phyloP scores from a whole-genome alignment of 2,797 vertebrate genomes.

The Phrynocephalus forsythii region DNA sequence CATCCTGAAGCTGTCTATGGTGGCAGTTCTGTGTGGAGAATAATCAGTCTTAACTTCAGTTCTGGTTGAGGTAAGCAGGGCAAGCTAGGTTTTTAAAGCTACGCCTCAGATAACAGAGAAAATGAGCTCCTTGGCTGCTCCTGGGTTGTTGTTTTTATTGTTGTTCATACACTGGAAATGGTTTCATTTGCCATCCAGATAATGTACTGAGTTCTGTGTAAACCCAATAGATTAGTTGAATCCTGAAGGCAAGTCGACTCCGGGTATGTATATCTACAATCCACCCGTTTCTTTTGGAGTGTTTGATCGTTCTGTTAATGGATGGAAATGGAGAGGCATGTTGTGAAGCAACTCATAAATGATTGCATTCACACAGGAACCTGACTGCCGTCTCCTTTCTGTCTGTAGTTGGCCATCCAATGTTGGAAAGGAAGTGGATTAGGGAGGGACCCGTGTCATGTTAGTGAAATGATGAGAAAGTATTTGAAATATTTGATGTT shows the following conservation, averaged over 20 bases:
- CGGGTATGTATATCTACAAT: constrained; percentile 25
- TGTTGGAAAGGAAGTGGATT: constrained; percentile 22
- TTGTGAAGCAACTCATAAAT: constrained; percentile 23
- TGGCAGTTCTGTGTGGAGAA: no score
- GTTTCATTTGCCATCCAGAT: accelerated
- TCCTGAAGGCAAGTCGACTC: constrained; percentile 24
- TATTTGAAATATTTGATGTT: neutral
- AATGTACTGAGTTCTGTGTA: constrained; percentile 26
- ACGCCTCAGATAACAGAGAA: neutral
- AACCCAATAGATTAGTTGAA: constrained; percentile 6
- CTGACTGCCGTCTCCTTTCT: neutral
- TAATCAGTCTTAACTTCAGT: neutral
- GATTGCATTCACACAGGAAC: constrained; percentile 19
- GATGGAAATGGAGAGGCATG: constrained; percentile 33
- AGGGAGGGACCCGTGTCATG: neutral
- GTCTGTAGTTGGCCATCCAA: constrained; percentile 25
- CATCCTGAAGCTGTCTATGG: neutral
- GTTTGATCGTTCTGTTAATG: constrained; percentile 27
- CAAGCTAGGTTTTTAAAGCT: constrained; percentile 21
- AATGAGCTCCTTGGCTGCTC: neutral
- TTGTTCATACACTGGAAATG: constrained; percentile 12
- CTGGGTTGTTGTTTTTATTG: neutral
- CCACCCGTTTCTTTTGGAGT: constrained; percentile 22
- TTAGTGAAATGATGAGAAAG: neutral
- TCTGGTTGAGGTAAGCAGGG: neutral